Percentiles rank a stretch among this genome's conserved stretches.
Evolutionary conservation across 2,888 invertebrate genomes (phyloP).

Genomic region (Acronicta aceris): DNA sequence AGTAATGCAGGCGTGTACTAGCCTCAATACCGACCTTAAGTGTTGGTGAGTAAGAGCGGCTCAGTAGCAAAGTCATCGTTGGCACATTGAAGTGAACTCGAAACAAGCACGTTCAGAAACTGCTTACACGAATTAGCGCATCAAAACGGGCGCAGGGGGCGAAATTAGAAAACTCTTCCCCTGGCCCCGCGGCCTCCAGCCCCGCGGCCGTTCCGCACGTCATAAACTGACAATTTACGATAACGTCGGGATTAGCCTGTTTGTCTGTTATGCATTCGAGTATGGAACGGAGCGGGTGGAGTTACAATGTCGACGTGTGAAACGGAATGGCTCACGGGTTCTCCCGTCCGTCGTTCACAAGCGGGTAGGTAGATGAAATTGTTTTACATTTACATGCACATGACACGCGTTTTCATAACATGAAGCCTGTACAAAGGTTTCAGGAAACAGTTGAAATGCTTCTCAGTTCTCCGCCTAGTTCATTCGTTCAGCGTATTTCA

Average conservation of each 20-base stretch:
- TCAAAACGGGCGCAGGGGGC: constrained; percentile 86
- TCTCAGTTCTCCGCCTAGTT: constrained; percentile 45
- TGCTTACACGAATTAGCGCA: constrained; percentile 89
- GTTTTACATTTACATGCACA: constrained; percentile 76
- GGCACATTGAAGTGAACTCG: constrained; percentile 83
- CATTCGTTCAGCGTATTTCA: constrained; percentile 63
- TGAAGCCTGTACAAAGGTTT: constrained; percentile 60
- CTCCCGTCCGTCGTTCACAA: constrained; percentile 50
- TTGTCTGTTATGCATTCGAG: constrained; percentile 87
- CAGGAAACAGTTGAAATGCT: constrained; percentile 46
- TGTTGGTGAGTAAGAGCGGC: constrained; percentile 54
- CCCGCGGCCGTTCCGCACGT: constrained; percentile 87
- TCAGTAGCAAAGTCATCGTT: constrained; percentile 56
- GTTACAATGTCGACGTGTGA: constrained; percentile 70
- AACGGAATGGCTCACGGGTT: constrained; percentile 64
- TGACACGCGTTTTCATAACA: constrained; percentile 67
- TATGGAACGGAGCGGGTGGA: constrained; percentile 65
- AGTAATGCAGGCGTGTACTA: constrained; percentile 28
- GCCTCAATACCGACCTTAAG: constrained; percentile 64
- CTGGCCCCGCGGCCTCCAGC: constrained; percentile 63
- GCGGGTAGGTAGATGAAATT: constrained; percentile 66
- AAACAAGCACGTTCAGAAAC: constrained; percentile 88
- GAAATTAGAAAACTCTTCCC: constrained; percentile 87
- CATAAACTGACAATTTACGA: constrained; percentile 90
- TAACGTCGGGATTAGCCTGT: constrained; percentile 89